These are phyloP conservation scores for Poecilia velifera DNA, from an alignment of 2,797 vertebrate genomes.

Conservation along the genomic window DNA sequence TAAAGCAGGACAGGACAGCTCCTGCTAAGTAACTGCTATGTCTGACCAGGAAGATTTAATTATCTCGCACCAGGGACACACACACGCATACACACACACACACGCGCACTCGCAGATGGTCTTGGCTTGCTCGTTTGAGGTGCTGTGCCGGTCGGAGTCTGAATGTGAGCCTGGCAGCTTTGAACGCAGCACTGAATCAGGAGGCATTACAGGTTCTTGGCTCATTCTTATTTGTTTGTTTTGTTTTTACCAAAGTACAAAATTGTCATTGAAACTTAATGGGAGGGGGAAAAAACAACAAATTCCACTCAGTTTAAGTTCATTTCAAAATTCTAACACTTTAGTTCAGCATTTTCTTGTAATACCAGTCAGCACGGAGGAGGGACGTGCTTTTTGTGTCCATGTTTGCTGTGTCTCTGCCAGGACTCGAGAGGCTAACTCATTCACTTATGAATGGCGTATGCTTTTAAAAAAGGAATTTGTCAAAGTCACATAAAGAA, in stretches of 20 bases:
- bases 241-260: background rate
- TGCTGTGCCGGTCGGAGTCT: background rate
- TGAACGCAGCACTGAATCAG: background rate
- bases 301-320: background rate
- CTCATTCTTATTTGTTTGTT: background rate
- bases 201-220: background rate
- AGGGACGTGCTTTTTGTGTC: background rate
- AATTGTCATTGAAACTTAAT: background rate
- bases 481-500: background rate
- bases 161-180: background rate
- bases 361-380: background rate
- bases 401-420: background rate
- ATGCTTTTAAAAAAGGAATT: background rate
- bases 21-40: slow-evolving; percentile 36
- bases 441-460: background rate
- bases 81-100: background rate
- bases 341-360: background rate
- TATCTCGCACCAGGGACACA: slow-evolving; percentile 3
- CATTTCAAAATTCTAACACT: background rate
- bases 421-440: background rate
- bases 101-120: background rate
- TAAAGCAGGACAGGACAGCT: slow-evolving; percentile 27
- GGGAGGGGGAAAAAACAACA: background rate
- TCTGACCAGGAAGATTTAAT: slow-evolving; percentile 38
- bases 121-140: slow-evolving; percentile 7